Evolutionary conservation across 2,797 vertebrate species (phyloP), one percentile per base, ranked within the genome.

Genomic region (Melanotaenia boesemani): DNA sequence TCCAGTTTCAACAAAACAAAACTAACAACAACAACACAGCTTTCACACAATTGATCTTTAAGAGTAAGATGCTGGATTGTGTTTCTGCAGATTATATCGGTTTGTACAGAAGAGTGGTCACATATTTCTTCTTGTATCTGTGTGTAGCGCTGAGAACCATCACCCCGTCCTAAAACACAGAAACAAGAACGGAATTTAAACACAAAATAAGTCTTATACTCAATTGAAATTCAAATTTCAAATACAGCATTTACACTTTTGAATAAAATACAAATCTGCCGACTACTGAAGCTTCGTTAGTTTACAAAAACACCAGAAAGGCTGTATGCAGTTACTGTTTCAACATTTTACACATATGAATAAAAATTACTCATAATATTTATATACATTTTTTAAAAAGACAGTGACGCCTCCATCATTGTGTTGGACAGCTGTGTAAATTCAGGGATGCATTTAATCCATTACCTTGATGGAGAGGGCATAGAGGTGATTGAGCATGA

Each of bases 131-230:
- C 91, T 98, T 98, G 94, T 98, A 99, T 55, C 97, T 93, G 85
- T 99, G 98, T 0, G 97, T 97, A 0, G 97, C 97, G 1, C 98
- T 99, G 64, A 99, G 96, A 78, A 99, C 98, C 97, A 99, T 99
- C 79, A 99, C 97, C 0, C 98, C 98, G 24, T 99, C 98, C 98
- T 99, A 77, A 84, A 85, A 88, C 22, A 77, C 67, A 75, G 62
- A 0, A 9, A 41, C 24, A 67, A 22, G 37, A 48, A 6, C 2
- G 46, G n/a, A 12, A 72, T 54, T 60, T 13, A 60, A 13, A 73
- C 11, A 22, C 15, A 44, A 24, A 54, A 24, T 26, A 24, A 26
- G 54, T 10, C n/a, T 2, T 7, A 6, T n/a, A 32, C 69, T 26
- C 28, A 16, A 22, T 56, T 39, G 32, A 5, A 69, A 57, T 46